A percentile compares a stretch with the other conserved stretches of the same genome.
Conservation (phyloP, 2,888 invertebrate species). For the Heliconius ismenius region DNA sequence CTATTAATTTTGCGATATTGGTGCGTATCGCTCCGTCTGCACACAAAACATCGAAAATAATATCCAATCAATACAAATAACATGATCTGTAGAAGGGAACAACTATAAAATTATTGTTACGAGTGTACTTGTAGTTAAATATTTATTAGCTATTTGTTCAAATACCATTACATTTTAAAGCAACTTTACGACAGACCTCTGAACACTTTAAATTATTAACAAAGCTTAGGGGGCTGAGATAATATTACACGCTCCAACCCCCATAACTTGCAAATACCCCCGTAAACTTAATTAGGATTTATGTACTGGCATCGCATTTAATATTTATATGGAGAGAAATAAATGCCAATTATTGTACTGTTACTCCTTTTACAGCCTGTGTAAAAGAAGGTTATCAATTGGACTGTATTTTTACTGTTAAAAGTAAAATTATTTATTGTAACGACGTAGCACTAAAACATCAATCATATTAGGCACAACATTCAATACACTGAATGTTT, state of each 20-base stretch:
- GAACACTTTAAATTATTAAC: constrained; percentile 38
- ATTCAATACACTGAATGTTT: background rate
- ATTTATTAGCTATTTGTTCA: constrained; percentile 20
- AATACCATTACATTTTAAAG: constrained; percentile 29
- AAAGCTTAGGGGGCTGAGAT: constrained; percentile 31
- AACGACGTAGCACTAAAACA: background rate
- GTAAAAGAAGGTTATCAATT: too few relatives aligned
- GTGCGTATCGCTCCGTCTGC: background rate
- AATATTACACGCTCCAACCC: constrained; percentile 38
- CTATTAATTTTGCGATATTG: background rate
- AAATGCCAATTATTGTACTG: constrained; percentile 16
- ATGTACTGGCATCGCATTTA: constrained; percentile 43
- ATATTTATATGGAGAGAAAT: constrained; percentile 40
- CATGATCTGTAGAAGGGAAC: background rate
- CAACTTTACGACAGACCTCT: constrained; percentile 25
- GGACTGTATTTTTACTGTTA: too few relatives aligned
- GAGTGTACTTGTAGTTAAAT: constrained; percentile 18
- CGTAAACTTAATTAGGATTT: constrained; percentile 48
- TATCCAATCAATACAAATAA: background rate
- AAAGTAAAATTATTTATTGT: constrained; percentile 4
- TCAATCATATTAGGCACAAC: background rate
- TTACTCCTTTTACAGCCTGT: background rate
- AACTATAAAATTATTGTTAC: constrained; percentile 19
- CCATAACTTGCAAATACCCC: constrained; percentile 44
- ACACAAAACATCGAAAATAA: background rate